Evolutionary conservation across 1,140 invertebrate species (phyloP).

Genomic region (Achroia grisella): DNA sequence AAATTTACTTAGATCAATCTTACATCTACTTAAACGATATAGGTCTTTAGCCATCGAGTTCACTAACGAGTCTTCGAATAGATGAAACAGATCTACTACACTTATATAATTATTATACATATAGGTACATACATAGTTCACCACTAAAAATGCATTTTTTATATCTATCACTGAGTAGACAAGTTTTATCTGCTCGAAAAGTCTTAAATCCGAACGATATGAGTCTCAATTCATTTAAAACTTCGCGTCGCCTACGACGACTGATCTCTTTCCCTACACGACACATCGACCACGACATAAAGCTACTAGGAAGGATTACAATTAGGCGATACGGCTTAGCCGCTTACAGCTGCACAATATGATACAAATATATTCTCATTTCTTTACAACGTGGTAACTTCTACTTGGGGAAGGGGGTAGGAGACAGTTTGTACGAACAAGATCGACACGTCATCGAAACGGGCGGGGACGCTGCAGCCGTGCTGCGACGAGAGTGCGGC

Average conservation of each 20-base stretch:
- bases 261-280: constrained; percentile 28
- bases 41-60: constrained; percentile 70
- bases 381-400: constrained; percentile 69
- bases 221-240: constrained; percentile 40
- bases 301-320: constrained; percentile 68
- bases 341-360: constrained; percentile 66
- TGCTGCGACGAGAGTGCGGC: constrained; percentile 15
- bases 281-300: constrained; percentile 41
- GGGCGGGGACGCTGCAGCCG: constrained; percentile 4
- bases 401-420: constrained; percentile 48
- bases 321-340: constrained; percentile 59
- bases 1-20: constrained; percentile 56
- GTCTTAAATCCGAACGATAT: constrained; percentile 58
- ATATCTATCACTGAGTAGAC: constrained; percentile 70
- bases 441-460: constrained; percentile 20
- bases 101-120: constrained; percentile 59
- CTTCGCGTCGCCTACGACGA: constrained; percentile 13
- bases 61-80: constrained; percentile 67
- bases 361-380: constrained; percentile 60
- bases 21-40: constrained; percentile 52
- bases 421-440: constrained; percentile 61
- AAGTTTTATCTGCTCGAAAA: constrained; percentile 71
- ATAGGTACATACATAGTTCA: constrained; percentile 64
- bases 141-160: constrained; percentile 71
- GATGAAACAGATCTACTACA: constrained; percentile 71